These are phyloP conservation scores for Parnassius apollo DNA, from an alignment of 2,888 invertebrate genomes.

Conservation along the genomic window DNA sequence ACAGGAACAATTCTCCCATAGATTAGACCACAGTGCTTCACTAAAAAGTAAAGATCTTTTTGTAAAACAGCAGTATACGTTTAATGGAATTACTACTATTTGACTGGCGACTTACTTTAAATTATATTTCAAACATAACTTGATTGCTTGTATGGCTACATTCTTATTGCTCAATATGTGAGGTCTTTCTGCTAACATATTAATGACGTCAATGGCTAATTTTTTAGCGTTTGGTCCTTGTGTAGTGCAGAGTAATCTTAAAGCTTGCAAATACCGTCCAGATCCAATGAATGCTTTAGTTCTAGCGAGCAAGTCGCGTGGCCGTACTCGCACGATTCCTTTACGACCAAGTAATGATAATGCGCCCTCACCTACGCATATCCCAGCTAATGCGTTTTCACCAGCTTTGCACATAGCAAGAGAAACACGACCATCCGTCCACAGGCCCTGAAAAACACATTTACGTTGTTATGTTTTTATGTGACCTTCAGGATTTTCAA, in stretches of 20 bases:
- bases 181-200: conserved; percentile 56
- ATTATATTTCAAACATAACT: conserved; percentile 61
- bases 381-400: conserved; percentile 76
- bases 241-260: conserved; percentile 57
- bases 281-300: conserved; percentile 78
- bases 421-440: conserved; percentile 96
- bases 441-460: conserved; percentile 85
- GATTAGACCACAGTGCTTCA: conserved; percentile 62
- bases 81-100: conserved; percentile 1
- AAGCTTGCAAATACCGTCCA: conserved; percentile 78
- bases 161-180: conserved; percentile 57
- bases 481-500: too few species aligned
- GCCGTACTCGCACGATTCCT: conserved; percentile 84
- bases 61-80: not conserved
- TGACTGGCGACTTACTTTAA: conserved; percentile 50
- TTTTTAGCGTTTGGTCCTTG: conserved; percentile 51
- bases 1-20: conserved; percentile 73
- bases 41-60: conserved; percentile 40
- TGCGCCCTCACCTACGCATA: conserved; percentile 73
- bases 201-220: conserved; percentile 52
- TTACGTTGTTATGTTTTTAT: too few species aligned
- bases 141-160: conserved; percentile 62
- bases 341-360: conserved; percentile 81
- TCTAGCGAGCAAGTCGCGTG: conserved; percentile 81
- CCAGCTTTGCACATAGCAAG: conserved; percentile 82